These are phyloP conservation scores for Sebastes taczanowskii DNA, from an alignment of 2,797 vertebrate genomes.

Conservation along the genomic window DNA sequence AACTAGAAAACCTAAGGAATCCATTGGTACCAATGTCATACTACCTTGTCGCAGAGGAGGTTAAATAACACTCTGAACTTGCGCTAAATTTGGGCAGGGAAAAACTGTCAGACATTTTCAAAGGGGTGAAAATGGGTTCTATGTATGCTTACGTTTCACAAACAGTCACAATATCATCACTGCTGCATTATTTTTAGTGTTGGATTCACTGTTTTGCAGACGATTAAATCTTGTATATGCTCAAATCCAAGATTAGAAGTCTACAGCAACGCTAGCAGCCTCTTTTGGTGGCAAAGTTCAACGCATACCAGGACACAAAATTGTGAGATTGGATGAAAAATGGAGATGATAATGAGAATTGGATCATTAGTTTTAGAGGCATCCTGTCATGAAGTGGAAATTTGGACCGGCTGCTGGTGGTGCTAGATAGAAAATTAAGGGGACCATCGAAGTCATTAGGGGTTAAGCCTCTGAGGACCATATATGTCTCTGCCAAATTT, in stretches of 20 bases:
- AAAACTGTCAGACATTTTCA: too few relatives aligned
- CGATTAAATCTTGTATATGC: not conserved
- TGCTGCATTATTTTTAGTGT: not conserved
- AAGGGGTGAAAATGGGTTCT: too few relatives aligned
- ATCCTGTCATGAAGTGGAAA: not conserved
- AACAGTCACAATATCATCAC: not conserved
- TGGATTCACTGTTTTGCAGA: not conserved
- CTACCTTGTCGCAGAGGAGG: too few relatives aligned
- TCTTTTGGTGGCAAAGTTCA: not conserved
- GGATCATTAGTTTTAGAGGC: not conserved
- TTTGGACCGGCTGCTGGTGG: not conserved
- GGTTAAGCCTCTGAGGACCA: not conserved
- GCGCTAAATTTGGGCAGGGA: too few relatives aligned
- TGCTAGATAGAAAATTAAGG: not conserved
- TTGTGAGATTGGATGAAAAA: not conserved
- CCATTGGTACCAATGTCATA: too few relatives aligned
- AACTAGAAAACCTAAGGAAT: too few relatives aligned
- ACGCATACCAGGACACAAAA: not conserved
- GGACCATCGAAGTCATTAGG: not conserved
- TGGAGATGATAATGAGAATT: not conserved
- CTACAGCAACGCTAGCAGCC: not conserved
- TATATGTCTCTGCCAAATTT: slow-evolving; percentile 22
- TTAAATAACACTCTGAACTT: too few relatives aligned
- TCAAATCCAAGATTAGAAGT: not conserved
- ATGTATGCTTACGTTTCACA: not conserved